These are phyloP conservation scores for Tiliqua scincoides DNA, from an alignment of 2,113 vertebrate species.

Conservation along the genomic window DNA sequence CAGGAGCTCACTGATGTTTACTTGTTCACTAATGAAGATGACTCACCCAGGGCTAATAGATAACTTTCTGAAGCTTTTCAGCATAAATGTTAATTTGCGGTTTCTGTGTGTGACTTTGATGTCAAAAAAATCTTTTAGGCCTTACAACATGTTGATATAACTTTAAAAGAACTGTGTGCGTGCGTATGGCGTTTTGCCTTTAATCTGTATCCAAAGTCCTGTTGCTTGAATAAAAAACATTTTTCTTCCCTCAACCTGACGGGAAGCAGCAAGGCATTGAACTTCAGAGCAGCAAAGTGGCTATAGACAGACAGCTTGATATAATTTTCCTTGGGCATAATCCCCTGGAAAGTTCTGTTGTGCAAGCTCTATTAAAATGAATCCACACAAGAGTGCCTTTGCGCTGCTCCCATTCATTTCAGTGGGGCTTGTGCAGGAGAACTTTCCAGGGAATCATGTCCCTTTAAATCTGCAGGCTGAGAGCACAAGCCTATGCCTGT, in stretches of 20 bases:
- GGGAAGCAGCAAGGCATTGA: neutral
- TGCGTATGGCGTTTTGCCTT: slow-evolving; percentile 48
- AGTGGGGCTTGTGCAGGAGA: neutral
- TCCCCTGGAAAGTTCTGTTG: slow-evolving; percentile 17
- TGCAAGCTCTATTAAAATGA: neutral
- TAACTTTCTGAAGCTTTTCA: slow-evolving; percentile 59
- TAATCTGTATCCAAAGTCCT: slow-evolving; percentile 62
- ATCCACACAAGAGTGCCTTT: slow-evolving; percentile 1
- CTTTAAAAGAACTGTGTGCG: slow-evolving; percentile 46
- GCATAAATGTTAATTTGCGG: slow-evolving; percentile 64
- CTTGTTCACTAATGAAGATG: slow-evolving; percentile 59
- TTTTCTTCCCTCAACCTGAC: slow-evolving; percentile 45
- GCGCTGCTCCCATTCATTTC: neutral
- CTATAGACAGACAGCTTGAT: slow-evolving; percentile 11
- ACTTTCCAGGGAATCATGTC: neutral
- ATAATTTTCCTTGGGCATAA: slow-evolving; percentile 39
- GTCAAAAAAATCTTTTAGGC: slow-evolving; percentile 53
- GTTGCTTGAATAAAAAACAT: slow-evolving; percentile 45
- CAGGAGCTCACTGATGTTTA: slow-evolving; percentile 23
- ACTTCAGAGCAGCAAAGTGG: slow-evolving; percentile 22
- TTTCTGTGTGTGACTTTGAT: slow-evolving; percentile 55
- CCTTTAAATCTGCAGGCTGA: neutral
- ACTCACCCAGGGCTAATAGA: slow-evolving; percentile 47
- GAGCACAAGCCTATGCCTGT: no score
- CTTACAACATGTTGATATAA: slow-evolving; percentile 62